Evolutionary conservation across 2,113 vertebrate genomes (phyloP), one percentile per base, ranked within the genome.

Genomic region (Cheilinus undulatus): DNA sequence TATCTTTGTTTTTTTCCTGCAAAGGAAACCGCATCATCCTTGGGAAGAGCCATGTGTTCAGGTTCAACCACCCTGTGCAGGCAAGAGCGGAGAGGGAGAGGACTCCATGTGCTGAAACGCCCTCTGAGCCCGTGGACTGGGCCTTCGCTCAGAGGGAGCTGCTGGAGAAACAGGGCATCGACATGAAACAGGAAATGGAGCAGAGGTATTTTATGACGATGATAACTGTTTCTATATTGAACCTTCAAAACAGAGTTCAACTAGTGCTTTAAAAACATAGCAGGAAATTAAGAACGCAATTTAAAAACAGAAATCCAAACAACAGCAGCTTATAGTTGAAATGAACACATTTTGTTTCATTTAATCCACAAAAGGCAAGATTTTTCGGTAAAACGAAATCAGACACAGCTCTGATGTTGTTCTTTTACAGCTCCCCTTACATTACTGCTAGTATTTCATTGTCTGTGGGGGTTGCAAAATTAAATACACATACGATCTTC

Each of bases 121-220:
- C 97, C 0, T 91, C 91, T 0, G 97, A 99, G 88, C 96, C 97
- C 0, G 96, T 99, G 75, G 97, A 99, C 93, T 99, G 97, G 98
- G 97, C 97, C 10, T 99, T 98, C 0, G 97, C 97, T 15, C 97
- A 99, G 88, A 93, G 97, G 0, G 97, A 99, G 88, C 93, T 99
- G 72, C 93, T 99, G 85, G 98, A 99, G 43, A 98, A 99, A 70
- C 97, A 99, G 84, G 98, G 98, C 85, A 99, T 99, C 0, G 97
- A 99, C 92, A 99, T 99, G 97, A 98, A 99, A 80, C 97, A 97
- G 88, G 97, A 99, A 89, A 99, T 99, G 98, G 96, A 98, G 64
- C 97, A 99, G 82, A 95, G 98, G 98, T 99, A 84, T 2, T 22
- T 23, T 17, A n/a, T 13, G 57, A 14, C 17, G 5, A n/a, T 43